A percentile compares a stretch with the other conserved stretches of the same genome.
Evolutionary conservation across 2,113 vertebrate species (phyloP).

Genomic region (Percopsis transmontana): DNA sequence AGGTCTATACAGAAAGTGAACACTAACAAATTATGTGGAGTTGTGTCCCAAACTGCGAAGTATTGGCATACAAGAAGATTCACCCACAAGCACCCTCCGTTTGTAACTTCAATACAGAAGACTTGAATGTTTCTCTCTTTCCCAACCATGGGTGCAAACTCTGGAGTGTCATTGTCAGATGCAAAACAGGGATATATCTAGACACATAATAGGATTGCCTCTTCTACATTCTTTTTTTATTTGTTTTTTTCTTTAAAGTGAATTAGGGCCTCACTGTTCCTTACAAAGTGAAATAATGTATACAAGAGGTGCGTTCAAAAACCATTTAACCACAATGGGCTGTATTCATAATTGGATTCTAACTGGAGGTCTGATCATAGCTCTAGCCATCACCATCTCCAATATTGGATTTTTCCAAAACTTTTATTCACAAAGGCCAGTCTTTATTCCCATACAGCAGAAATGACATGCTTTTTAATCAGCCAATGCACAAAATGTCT

Average conservation of each 20-base stretch:
- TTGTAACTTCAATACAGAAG: constrained; percentile 7
- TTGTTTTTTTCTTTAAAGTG: constrained; percentile 47
- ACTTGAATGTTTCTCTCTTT: constrained; percentile 12
- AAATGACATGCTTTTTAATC: constrained; percentile 78
- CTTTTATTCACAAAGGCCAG: constrained; percentile 56
- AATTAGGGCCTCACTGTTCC: constrained; percentile 66
- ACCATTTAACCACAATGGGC: constrained; percentile 66
- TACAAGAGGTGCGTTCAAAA: constrained; percentile 58
- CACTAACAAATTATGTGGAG: too few relatives aligned
- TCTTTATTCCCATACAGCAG: constrained; percentile 64
- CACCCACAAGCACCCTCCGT: neutral
- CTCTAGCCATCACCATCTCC: constrained; percentile 65
- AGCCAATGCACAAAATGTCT: constrained; percentile 71
- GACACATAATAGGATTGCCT: constrained; percentile 63
- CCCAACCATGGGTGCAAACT: constrained; percentile 32
- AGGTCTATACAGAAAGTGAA: too few relatives aligned
- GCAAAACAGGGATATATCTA: constrained; percentile 54
- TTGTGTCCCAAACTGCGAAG: too few relatives aligned
- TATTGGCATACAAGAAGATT: too few relatives aligned
- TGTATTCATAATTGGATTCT: constrained; percentile 73
- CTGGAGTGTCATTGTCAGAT: constrained; percentile 56
- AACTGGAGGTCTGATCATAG: constrained; percentile 62
- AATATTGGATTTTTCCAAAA: constrained; percentile 73
- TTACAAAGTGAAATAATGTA: constrained; percentile 66
- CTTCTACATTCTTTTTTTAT: constrained; percentile 52